phyloP scores from a whole-genome alignment of 2,888 invertebrate species.

The Drosophila seclusa region DNA sequence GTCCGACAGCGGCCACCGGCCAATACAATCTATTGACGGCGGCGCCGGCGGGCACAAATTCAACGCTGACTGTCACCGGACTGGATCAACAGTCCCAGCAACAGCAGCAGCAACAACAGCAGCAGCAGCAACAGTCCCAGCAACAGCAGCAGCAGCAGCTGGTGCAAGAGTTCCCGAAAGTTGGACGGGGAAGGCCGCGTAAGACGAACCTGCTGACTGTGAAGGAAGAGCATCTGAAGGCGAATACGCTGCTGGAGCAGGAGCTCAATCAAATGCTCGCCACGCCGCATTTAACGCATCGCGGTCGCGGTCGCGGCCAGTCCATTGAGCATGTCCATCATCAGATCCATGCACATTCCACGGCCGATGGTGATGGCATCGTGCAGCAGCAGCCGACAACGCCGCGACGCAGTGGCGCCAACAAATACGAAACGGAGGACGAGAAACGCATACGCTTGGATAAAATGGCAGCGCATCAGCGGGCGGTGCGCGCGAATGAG shows the following conservation, averaged over 20 bases:
- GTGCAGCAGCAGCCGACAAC: conserved; percentile 41
- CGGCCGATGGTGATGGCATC: conserved; percentile 61
- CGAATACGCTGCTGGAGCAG: conserved; percentile 83
- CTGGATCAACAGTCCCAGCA: conserved; percentile 71
- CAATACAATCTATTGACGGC: conserved; percentile 70
- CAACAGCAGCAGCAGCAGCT: conserved; percentile 67
- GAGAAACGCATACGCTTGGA: conserved; percentile 83
- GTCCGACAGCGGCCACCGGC: conserved; percentile 57
- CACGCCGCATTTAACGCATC: conserved; percentile 55
- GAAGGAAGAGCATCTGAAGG: conserved; percentile 81
- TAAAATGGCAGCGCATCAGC: conserved; percentile 84
- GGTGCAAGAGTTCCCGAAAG: conserved; percentile 84
- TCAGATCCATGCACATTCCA: conserved; percentile 79
- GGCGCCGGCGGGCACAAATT: conserved; percentile 61
- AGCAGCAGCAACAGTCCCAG: conserved; percentile 71
- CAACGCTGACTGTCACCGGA: conserved; percentile 60
- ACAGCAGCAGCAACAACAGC: conserved; percentile 74
- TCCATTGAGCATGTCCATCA: conserved; percentile 44
- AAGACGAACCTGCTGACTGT: conserved; percentile 66
- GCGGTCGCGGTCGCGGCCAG: conserved; percentile 81
- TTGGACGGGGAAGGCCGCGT: conserved; percentile 84
- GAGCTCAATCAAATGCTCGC: conserved; percentile 84
- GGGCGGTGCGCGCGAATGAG: conserved; percentile 84
- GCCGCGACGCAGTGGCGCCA: conserved; percentile 80
- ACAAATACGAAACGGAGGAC: conserved; percentile 84